A percentile compares a stretch with the other conserved stretches of the same genome.
phyloP scores from a whole-genome alignment of 2,113 vertebrate genomes.

The Plecotus auritus region DNA sequence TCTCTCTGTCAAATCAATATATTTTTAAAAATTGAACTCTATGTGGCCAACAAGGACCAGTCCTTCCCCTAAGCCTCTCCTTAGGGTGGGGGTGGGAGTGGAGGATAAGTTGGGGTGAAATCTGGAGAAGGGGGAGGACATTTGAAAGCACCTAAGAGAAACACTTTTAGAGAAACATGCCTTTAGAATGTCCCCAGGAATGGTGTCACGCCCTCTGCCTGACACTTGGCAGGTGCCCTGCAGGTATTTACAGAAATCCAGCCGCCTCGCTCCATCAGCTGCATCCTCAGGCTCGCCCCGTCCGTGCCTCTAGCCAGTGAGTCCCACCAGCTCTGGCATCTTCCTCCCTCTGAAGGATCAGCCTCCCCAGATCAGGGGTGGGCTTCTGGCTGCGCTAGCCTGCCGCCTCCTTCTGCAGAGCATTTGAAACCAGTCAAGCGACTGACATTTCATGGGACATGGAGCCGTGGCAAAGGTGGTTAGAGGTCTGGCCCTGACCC shows the following conservation, averaged over 20 bases:
- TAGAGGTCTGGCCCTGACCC: no score
- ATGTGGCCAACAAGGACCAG: background rate
- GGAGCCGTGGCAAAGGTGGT: background rate
- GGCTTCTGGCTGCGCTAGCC: background rate
- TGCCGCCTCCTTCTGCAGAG: background rate
- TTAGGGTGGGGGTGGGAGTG: background rate
- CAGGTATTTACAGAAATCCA: background rate
- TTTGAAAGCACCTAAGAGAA: background rate
- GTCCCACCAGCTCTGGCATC: background rate
- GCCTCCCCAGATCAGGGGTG: background rate
- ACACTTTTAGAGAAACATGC: background rate
- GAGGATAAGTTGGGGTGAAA: background rate
- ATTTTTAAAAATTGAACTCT: no score
- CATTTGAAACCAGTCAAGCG: background rate
- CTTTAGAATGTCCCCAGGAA: background rate
- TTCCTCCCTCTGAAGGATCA: no score
- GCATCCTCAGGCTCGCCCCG: background rate
- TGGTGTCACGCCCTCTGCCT: background rate
- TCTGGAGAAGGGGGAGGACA: background rate
- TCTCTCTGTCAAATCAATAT: no score
- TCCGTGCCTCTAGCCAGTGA: background rate
- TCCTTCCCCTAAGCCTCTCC: background rate
- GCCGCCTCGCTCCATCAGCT: background rate
- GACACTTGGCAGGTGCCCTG: no score
- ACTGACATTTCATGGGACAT: background rate